Conservation (phyloP, 2,888 invertebrate species). For the Copidosoma aretas region DNA sequence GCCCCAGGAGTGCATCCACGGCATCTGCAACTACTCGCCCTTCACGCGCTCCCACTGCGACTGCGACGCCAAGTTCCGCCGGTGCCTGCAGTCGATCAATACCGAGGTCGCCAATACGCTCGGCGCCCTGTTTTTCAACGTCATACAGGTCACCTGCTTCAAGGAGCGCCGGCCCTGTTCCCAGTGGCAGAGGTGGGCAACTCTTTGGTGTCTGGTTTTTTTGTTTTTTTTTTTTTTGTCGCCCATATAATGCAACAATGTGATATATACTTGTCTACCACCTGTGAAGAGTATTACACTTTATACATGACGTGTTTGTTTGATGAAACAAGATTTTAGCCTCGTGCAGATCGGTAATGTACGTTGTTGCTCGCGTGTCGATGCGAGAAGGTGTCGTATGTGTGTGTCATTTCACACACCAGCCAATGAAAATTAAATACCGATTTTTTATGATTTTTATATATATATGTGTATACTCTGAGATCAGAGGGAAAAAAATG, state of each 20-base stretch:
- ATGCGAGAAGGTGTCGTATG: too few species aligned
- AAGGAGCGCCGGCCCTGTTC: slow-evolving; percentile 71
- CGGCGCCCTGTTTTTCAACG: slow-evolving; percentile 78
- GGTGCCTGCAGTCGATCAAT: slow-evolving; percentile 72
- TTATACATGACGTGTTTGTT: too few species aligned
- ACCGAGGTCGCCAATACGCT: slow-evolving; percentile 75
- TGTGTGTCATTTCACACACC: too few species aligned
- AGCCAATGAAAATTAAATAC: too few species aligned
- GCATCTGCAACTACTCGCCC: slow-evolving; percentile 73
- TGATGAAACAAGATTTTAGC: too few species aligned
- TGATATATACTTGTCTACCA: too few species aligned
- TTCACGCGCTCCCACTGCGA: slow-evolving; percentile 78
- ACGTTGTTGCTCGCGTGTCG: too few species aligned
- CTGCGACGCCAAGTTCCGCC: slow-evolving; percentile 75
- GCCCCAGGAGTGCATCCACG: slow-evolving; percentile 69
- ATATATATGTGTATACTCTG: neutral
- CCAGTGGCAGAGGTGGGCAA: slow-evolving; percentile 68
- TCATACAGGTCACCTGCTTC: slow-evolving; percentile 77
- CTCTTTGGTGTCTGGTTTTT: neutral
- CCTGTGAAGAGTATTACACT: too few species aligned
- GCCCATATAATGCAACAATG: too few species aligned
- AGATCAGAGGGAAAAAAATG: too few species aligned
- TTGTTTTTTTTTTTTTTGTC: neutral
- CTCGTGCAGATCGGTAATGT: too few species aligned
- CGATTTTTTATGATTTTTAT: too few species aligned